Base-by-base conservation (phyloP, 2,797 vertebrate genomes). In the Gallirallus australis region DNA sequence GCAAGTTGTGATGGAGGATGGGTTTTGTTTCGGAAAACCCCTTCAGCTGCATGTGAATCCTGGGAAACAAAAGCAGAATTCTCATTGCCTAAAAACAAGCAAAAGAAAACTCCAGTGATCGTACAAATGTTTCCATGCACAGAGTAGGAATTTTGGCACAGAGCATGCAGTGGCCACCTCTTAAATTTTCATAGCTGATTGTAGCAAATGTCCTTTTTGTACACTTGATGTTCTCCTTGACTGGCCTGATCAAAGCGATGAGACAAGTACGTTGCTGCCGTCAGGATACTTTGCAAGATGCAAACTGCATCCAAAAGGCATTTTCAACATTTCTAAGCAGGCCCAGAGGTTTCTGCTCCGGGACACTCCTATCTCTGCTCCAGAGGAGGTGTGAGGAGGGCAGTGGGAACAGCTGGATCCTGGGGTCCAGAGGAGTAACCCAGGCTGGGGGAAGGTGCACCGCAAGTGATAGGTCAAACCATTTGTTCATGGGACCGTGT, bases 21-120 rank as follows among this genome's bases (percentile, higher is more conserved):
- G 45, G 13, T 65, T 94, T 92, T 90, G 53, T 85, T 89, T 92
- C 3, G 42, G 93, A 91, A 95, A 94, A 65, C 15, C 33, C 81
- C 47, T 86, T 82, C 64, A 70, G 68, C 78, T 93, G 60, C n/a
- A 21, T 18, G 23, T 69, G 50, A 92, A 52, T 92, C 80, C 83
- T 65, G 61, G 56, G 75, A 90, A 96, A 85, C 19, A 80, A 83
- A 94, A 21, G 30, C 1, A 2, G 92, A 95, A 83, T 60, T 87
- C 82, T 37, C 2, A 0, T 72, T 81, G 72, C 53, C 53, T 87
- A 72, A 75, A 93, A 77, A 8, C 11, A 59, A 71, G 39, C 40
- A 82, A 77, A 91, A 48, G n/a, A 94, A 76, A 82, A 39, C 50
- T 81, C 25, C 56, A 64, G 24, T 45, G 79, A 72, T 73, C 63